Evolutionary conservation across 2,113 vertebrate genomes (phyloP), one percentile per base, ranked within the genome.

Genomic region (Forbesichthys papilliferus): DNA sequence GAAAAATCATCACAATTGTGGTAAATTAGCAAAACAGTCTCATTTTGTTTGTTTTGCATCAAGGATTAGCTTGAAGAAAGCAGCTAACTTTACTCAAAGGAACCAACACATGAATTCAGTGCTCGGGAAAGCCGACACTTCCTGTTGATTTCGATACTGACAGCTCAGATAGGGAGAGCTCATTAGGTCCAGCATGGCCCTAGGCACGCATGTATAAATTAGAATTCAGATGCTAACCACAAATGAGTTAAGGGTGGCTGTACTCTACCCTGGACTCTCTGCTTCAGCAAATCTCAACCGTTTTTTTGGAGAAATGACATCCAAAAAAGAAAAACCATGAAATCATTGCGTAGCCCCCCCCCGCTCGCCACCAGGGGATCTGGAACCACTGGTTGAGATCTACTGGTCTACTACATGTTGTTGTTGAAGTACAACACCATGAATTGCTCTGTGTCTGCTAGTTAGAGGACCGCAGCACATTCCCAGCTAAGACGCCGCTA

Each of bases 21-120:
- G 78, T 71, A 77, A 85, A 82, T 89, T 85, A 87, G 80, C 53
- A 53, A 2, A 63, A 80, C 78, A 86, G 80, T 84, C 85, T 83
- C 73, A 80, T 79, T 81, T 64, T 63, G 69, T 75, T 61, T 57
- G 18, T 77, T 84, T 69, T 69, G 76, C 73, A 78, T 61, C 74
- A 76, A 79, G 82, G 80, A 88, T 86, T 81, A 82, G 62, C 69
- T 72, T n/a, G 66, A 71, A 63, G 69, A 57, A 34, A 52, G 52
- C 65, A 66, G 77, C 68, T 79, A 77, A 85, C 75, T 86, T 60
- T 78, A 74, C 80, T 81, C 61, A 48, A 48, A 69, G 82, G 75
- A 76, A 62, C 75, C 69, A 73, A 79, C 79, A 74, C 71, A 59
- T 62, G 64, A 71, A 66, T 74, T 65, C 60, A 63, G 67, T 73